Evolutionary conservation across 2,797 vertebrate species (phyloP), one percentile per base, ranked within the genome.

Genomic region (Cichlasoma orientale): DNA sequence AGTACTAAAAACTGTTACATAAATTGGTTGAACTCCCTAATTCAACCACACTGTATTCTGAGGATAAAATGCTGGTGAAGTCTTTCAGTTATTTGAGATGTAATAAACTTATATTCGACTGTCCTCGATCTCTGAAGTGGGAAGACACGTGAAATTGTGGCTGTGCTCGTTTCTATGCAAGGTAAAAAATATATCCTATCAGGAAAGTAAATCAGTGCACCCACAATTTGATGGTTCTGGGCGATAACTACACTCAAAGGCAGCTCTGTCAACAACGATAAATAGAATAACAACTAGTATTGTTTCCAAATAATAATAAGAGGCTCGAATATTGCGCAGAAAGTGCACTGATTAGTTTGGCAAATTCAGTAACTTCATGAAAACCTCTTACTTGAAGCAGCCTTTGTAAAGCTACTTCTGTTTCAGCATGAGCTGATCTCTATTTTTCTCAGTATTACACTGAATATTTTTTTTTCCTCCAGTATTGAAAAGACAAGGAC

Each of bases 401-500:
- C 27, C 52, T 58, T 41, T 21, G 66, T 72, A 27, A 56, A 53
- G 18, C 74, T 74, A 5, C 16, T 38, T 36, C 47, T 50, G 18
- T 77, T 59, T 56, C 23, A 38, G 70, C 8, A 2, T 56, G 53
- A 54, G 16, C 44, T 47, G 1, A 66, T 75, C 82, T 52, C 8
- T 56, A 9, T 77, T 84, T 36, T 23, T 71, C 27, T 53, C 47
- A 23, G 27, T 2, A 2, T 72, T 19, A 13, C 55, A 58, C 77
- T 75, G 6, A 79, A 78, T 74, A 74, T 78, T 81, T 79, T 72
- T 73, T 6, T 7, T 23, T 7, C 6, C 36, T 27, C 5, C 58
- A 36, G 38, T 61, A 82, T 59, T 78, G 70, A 86, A 84, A 82
- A 68, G 54, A 74, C 72, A 87, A 78, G 78, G 84, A 86, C 85